Conservation (phyloP, 2,113 vertebrate genomes). For the Brienomyrus brachyistius region DNA sequence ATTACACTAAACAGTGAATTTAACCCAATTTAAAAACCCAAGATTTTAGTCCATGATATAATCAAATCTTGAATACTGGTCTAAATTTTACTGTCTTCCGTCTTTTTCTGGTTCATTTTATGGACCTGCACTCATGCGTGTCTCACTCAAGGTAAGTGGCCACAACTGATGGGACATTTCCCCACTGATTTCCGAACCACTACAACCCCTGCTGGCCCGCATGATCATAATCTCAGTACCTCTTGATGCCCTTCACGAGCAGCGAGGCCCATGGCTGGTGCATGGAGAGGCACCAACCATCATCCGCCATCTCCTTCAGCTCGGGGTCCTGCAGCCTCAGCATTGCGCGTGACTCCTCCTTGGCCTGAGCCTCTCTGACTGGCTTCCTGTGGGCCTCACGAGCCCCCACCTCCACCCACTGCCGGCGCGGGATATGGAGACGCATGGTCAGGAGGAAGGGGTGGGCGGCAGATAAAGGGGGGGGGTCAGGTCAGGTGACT, state of each 20-base stretch:
- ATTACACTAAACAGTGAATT: neutral
- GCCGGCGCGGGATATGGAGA: neutral
- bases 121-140: neutral
- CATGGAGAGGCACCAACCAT: constrained; percentile 92
- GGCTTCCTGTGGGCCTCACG: constrained; percentile 24
- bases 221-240: constrained; percentile 42
- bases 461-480: too few relatives aligned
- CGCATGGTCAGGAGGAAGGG: neutral
- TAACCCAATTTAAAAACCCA: neutral
- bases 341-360: neutral
- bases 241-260: constrained; percentile 84
- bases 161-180: neutral
- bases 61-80: neutral
- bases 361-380: neutral
- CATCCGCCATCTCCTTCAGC: constrained; percentile 88
- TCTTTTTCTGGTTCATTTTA: neutral
- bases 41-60: neutral
- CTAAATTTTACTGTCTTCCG: neutral
- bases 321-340: constrained; percentile 53
- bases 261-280: constrained; percentile 97
- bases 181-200: neutral
- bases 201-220: neutral
- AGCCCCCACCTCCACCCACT: constrained; percentile 81
- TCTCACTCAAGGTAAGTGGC: neutral
- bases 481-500: too few relatives aligned